Evolutionary conservation across 2,113 vertebrate species (phyloP), one percentile per base, ranked within the genome.

Genomic region (Gopherus evgoodei): DNA sequence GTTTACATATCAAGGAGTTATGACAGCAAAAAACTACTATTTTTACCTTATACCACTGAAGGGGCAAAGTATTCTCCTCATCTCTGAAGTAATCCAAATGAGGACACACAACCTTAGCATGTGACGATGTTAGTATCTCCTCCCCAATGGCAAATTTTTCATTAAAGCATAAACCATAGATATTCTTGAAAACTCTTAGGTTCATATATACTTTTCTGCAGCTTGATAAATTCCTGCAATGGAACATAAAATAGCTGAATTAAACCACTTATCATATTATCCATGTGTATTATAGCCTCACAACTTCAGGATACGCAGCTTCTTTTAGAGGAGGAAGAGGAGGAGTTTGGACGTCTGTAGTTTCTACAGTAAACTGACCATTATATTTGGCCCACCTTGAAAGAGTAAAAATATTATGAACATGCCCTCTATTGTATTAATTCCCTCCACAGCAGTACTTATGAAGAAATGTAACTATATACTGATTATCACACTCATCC

Each of bases 41-140:
- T 84, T 91, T 95, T 96, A 99, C 99, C 98, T 98, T 99, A 97
- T 98, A 99, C 99, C 99, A 99, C 65, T 3, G 93, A 94, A 99
- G 90, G 78, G 96, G 97, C 0, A 97, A 94, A 24, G 97, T 31
- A 80, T 97, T 80, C 35, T 98, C 92, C 75, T 97, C 97, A 17
- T 84, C 54, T 53, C 97, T 97, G 75, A 98, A 98, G n/a, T 93
- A 90, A 11, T 29, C 87, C 93, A 98, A 47, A 50, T 98, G 92
- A n/a, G 99, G 99, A 90, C 99, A 99, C 11, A 97, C 90, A 3
- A 99, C 88, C 0, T 1, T 84, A 83, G 97, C 98, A 21, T 91
- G 81, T 80, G 56, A 19, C 13, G 56, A 44, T 0, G 96, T 47
- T 25, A 35, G 93, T 27, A 97, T 52, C 17, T 82, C 57, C 87